Evolutionary conservation across 64 coral and sea anemone species (phyloP).

Genomic region (Trachythela sp.): DNA sequence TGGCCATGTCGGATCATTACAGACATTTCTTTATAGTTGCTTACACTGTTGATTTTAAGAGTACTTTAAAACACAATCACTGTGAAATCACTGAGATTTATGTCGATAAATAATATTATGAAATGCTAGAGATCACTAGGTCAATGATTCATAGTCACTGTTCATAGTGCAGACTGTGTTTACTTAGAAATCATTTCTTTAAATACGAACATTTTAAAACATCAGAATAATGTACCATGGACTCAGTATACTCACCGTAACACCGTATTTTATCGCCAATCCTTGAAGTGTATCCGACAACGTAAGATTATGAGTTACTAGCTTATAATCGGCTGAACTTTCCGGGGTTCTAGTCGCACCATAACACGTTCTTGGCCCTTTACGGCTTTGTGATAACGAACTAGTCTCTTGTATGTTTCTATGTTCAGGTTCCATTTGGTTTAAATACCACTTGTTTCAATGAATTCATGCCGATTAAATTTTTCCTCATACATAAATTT

Average conservation of each 20-base stretch:
- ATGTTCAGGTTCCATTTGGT: not conserved
- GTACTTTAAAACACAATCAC: too few species aligned
- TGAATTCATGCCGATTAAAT: not conserved
- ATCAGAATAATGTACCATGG: too few species aligned
- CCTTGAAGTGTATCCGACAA: slow-evolving; percentile 56
- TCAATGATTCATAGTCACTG: too few species aligned
- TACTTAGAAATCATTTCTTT: too few species aligned
- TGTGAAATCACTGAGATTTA: not conserved
- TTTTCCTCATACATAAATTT: not conserved
- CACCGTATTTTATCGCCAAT: slow-evolving; percentile 65
- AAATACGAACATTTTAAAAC: too few species aligned
- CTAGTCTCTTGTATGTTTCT: slow-evolving; percentile 41
- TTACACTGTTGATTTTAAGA: not conserved
- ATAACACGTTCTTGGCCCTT: slow-evolving; percentile 53
- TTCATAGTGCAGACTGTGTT: too few species aligned
- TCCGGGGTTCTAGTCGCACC: slow-evolving; percentile 43
- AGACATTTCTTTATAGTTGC: too few species aligned
- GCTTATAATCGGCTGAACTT: slow-evolving; percentile 42
- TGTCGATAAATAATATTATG: not conserved
- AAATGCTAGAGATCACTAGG: too few species aligned
- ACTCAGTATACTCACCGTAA: slow-evolving; percentile 42
- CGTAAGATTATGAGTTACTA: slow-evolving; percentile 48
- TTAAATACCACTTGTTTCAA: not conserved
- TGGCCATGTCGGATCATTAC: too few species aligned
- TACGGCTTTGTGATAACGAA: slow-evolving; percentile 52